These are phyloP conservation scores for Threskiornis aethiopicus DNA, from an alignment of 2,797 vertebrate species.

Conservation along the genomic window DNA sequence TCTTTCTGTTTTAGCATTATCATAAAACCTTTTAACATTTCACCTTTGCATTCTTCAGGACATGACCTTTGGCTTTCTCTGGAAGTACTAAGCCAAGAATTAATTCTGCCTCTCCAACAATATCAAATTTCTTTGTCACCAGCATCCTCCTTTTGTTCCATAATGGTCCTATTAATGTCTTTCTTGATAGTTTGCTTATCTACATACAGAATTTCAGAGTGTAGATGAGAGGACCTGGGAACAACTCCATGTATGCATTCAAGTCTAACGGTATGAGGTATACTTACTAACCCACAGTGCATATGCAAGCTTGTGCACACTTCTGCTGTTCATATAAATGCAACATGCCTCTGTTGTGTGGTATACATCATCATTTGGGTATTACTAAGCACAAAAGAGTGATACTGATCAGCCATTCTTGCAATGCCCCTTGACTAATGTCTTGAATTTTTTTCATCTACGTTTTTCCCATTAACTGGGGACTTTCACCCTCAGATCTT, in stretches of 20 bases:
- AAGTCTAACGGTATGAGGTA: not conserved
- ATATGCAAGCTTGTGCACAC: not conserved
- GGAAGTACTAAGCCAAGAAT: not conserved
- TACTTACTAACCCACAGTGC: not conserved
- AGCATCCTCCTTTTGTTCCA: not conserved
- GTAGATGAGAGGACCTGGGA: not conserved
- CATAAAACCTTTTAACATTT: not conserved
- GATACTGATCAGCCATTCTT: conserved; percentile 3
- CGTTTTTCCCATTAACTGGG: conserved; percentile 37
- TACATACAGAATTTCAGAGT: not conserved
- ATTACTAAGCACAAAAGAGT: not conserved
- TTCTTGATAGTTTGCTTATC: not conserved
- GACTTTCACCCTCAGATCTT: conserved; percentile 42
- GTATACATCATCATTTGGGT: not conserved
- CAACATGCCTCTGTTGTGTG: not conserved
- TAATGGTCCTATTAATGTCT: not conserved
- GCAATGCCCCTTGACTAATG: not conserved
- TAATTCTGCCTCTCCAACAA: not conserved
- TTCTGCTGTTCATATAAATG: not conserved
- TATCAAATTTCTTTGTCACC: not conserved
- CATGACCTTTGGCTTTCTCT: not conserved
- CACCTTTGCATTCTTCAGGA: not conserved
- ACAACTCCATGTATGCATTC: not conserved
- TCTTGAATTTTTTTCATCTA: conserved; percentile 41
- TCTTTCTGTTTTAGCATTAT: not conserved